Percentiles rank a stretch among this genome's conserved stretches.
These are phyloP conservation scores for Cydia strobilella DNA, from an alignment of 1,140 invertebrate genomes.

Conservation along the genomic window DNA sequence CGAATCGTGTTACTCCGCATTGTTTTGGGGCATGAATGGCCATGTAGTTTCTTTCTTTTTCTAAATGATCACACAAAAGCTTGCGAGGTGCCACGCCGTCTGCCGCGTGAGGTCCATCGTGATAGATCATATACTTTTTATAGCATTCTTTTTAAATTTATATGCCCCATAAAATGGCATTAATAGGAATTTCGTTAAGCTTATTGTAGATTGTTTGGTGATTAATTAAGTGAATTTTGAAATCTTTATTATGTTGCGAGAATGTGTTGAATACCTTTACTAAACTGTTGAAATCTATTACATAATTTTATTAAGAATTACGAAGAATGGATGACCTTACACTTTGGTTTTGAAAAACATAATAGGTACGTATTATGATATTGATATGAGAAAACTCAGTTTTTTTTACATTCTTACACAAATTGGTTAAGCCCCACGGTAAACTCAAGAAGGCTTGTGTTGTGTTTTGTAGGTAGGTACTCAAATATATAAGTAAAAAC, in stretches of 20 bases:
- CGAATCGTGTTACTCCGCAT: not conserved
- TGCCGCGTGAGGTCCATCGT: conserved; percentile 37
- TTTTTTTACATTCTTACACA: no score
- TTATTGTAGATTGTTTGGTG: conserved; percentile 14
- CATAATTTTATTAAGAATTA: no score
- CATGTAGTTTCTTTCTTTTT: conserved; percentile 17
- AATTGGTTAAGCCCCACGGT: no score
- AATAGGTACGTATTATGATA: no score
- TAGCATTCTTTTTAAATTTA: conserved; percentile 32
- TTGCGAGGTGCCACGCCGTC: conserved; percentile 55
- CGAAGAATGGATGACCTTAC: no score
- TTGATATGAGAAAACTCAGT: no score
- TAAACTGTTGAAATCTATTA: no score
- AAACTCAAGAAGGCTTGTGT: no score
- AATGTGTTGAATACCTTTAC: not conserved
- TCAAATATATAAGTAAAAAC: no score
- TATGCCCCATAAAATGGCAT: conserved; percentile 16
- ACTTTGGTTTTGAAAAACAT: no score
- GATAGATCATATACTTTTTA: conserved; percentile 34
- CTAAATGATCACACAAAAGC: conserved; percentile 30
- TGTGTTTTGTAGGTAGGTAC: no score
- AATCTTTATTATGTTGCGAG: not conserved
- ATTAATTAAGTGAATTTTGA: conserved; percentile 13
- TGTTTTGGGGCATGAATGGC: not conserved
- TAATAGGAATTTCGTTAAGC: conserved; percentile 7